Evolutionary conservation across 1,140 invertebrate species (phyloP).

Genomic region (Polypedilum vanderplanki): DNA sequence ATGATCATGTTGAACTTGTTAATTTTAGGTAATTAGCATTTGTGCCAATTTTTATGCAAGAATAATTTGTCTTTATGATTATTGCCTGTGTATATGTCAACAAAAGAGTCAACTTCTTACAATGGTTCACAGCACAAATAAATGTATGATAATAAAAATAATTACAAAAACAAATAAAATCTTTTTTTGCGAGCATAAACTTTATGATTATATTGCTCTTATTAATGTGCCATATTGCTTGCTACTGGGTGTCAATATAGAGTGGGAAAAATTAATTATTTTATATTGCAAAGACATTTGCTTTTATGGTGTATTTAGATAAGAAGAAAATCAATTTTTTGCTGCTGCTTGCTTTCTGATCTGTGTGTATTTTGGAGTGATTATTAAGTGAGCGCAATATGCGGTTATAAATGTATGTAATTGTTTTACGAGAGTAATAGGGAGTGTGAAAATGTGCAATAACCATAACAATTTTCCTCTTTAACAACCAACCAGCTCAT

Average conservation of each 20-base stretch:
- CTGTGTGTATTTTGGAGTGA: slow-evolving; percentile 13
- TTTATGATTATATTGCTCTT: not conserved
- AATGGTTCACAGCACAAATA: not conserved
- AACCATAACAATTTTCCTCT: slow-evolving; percentile 11
- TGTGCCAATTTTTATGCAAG: slow-evolving; percentile 21
- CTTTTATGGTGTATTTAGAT: slow-evolving; percentile 21
- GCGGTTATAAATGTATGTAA: slow-evolving; percentile 19
- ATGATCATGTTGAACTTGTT: slow-evolving; percentile 15
- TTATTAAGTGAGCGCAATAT: slow-evolving; percentile 22
- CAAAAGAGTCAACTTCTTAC: slow-evolving; percentile 15
- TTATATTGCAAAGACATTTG: slow-evolving; percentile 29
- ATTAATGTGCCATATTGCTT: not conserved
- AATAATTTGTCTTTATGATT: slow-evolving; percentile 25
- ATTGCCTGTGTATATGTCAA: not conserved
- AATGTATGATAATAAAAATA: slow-evolving; percentile 16
- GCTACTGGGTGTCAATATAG: no score
- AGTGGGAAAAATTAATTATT: slow-evolving; percentile 9
- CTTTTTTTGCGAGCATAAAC: not conserved
- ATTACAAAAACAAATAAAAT: slow-evolving; percentile 26
- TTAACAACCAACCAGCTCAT: not conserved
- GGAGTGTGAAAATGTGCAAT: slow-evolving; percentile 5
- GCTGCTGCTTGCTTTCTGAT: not conserved
- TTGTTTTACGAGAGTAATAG: not conserved
- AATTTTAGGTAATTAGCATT: not conserved
- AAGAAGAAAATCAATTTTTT: not conserved